Evolutionary conservation across 2,797 vertebrate genomes (phyloP), one percentile per base, ranked within the genome.

Genomic region (Amblyopsis hoosieri): DNA sequence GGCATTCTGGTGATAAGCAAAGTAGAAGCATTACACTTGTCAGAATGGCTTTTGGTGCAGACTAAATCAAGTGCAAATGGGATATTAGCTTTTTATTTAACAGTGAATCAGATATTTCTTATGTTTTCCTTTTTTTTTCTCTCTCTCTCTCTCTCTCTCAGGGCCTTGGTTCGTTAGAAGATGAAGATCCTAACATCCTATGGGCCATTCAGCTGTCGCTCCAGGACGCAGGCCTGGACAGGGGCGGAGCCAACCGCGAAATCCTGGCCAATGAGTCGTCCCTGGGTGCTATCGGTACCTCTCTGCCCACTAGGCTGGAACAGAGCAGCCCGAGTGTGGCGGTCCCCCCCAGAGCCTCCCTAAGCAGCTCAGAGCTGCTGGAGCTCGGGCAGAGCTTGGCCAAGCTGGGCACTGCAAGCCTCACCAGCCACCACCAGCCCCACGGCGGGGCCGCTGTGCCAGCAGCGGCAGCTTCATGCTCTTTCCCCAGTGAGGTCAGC

Each of bases 131-230:
- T 64, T 31, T 52, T n/a, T 60, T 57, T 45, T 29, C 84, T 60
- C 23, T 3, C 23, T 45, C 61, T 29, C 84, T 60, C 23, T 3
- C 23, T 29, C 23, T 29, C 23, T 29, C 23, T 29, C 23, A 95
- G 95, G 95, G 94, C 85, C 90, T 95, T 57, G 95, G 95, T 79
- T 99, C 96, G 69, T 83, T 99, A 85, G 98, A 99, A 75, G 97
- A 99, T 64, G 98, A 99, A 14, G 98, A 99, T 80, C 96, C 97
- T 42, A 98, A 99, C 90, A 97, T 99, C 79, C 92, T 99, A n/a
- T 87, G 99, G 75, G 98, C 98, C 77, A 99, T 99, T 81, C 98
- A 99, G 89, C 91, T 99, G 64, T 99, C 98, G 17, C 91, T 99
- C 74, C 98, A 99, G 87, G 98, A 99, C 78, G 96, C 96, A 1